These are phyloP conservation scores for Hemitrygon akajei DNA, from an alignment of 2,797 vertebrate species.

Conservation along the genomic window DNA sequence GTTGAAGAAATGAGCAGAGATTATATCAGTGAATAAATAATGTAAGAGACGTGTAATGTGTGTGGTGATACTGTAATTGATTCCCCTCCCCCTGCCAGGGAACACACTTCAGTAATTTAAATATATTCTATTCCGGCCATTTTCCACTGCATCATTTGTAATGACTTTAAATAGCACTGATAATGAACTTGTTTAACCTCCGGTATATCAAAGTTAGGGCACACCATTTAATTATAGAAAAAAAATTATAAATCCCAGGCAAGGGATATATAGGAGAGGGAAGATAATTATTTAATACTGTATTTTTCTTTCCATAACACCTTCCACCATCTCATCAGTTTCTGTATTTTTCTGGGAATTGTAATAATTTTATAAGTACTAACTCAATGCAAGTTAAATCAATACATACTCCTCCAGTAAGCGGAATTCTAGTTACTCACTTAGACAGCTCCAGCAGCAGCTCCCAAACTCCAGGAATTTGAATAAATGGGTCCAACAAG, in stretches of 20 bases:
- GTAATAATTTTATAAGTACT: not conserved
- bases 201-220: conserved; percentile 18
- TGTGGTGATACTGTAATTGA: not conserved
- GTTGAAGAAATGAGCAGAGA: not conserved
- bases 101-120: not conserved
- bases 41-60: not conserved
- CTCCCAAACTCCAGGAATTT: too few relatives aligned
- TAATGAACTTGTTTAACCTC: conserved; percentile 33
- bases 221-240: conserved; percentile 27
- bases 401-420: too few relatives aligned
- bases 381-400: not conserved
- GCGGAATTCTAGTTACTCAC: too few relatives aligned
- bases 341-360: not conserved
- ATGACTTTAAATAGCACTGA: conserved; percentile 28
- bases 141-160: conserved; percentile 14
- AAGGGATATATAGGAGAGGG: not conserved
- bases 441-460: too few relatives aligned
- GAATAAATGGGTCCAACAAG: too few relatives aligned
- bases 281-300: not conserved
- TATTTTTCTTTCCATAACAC: not conserved
- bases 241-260: not conserved
- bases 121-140: not conserved
- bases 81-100: too few relatives aligned
- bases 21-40: not conserved
- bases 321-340: not conserved